Evolutionary conservation across 2,888 invertebrate genomes (phyloP), one percentile per base, ranked within the genome.

Genomic region (Cecidostiba fungosa): DNA sequence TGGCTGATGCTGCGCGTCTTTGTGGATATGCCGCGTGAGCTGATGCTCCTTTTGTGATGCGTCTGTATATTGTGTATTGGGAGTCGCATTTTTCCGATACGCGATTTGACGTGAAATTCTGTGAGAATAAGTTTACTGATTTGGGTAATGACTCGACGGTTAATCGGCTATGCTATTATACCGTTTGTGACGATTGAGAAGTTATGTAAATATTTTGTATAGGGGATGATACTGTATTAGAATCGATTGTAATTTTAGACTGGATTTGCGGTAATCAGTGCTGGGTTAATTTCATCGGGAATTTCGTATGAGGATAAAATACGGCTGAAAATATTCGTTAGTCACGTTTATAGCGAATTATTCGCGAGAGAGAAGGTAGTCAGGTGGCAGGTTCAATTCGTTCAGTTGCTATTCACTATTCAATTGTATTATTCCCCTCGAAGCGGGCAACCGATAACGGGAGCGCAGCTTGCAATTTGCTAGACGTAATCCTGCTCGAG

Each of bases 311-410:
- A 19, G 23, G 23, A n/a, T 23, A 47, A 70, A 32, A 78, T 78
- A 23, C 32, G 39, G 2, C 43, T 16, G 54, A 78, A 62, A 88
- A 87, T 89, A 89, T 90, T 89, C 89, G 87, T 88, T 88, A 72
- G 88, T 90, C 86, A 89, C 89, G 88, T 87, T 90, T 19, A 59
- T 91, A 90, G 89, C 88, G 87, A 89, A 90, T 91, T 90, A 92
- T 90, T 90, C 87, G 88, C 89, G 86, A 47, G 23, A 87, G 86
- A 47, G 26, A 87, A 89, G 89, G 90, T 91, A 90, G 89, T 89
- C 92, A 92, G 92, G 92, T 91, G 92, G 90, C 88, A 78, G 89
- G 89, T 91, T 90, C 90, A 90, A 91, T 90, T 90, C 88, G 89
- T 89, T 89, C 86, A 86, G 84, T 85, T 89, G 89, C 84, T 70